Conservation (phyloP, 2,888 invertebrate genomes). For the Tillus elongatus region DNA sequence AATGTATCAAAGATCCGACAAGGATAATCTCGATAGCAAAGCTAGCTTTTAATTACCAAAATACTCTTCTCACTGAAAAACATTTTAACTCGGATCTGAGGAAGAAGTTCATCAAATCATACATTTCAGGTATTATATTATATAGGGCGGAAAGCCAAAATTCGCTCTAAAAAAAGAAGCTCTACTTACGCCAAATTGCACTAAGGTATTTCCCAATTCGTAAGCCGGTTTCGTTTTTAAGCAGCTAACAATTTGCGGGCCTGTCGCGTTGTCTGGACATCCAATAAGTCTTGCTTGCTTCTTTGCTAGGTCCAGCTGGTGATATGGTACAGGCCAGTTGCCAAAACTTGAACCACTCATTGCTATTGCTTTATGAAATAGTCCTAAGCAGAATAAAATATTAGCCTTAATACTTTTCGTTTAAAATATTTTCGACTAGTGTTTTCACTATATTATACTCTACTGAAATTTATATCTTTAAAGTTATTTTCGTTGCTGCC, state of each 20-base stretch:
- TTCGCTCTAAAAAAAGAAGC: slow-evolving; percentile 6
- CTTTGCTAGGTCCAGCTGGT: slow-evolving; percentile 49
- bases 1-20: too few relatives aligned
- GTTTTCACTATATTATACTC: too few relatives aligned
- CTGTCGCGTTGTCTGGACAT: slow-evolving; percentile 47
- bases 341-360: slow-evolving; percentile 53
- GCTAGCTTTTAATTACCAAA: too few relatives aligned
- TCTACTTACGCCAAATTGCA: slow-evolving; percentile 12
- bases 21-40: too few relatives aligned
- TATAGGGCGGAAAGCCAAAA: not conserved
- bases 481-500: too few relatives aligned
- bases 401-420: too few relatives aligned
- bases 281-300: slow-evolving; percentile 50
- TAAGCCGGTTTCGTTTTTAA: slow-evolving; percentile 45
- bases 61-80: too few relatives aligned
- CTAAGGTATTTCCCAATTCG: slow-evolving; percentile 42
- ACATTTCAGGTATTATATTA: too few relatives aligned
- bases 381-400: slow-evolving; percentile 41
- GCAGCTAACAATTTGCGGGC: slow-evolving; percentile 49
- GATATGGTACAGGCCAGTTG: slow-evolving; percentile 43
- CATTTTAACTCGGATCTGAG: too few relatives aligned
- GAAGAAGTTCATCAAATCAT: too few relatives aligned
- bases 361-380: slow-evolving; percentile 59
- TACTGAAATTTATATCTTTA: too few relatives aligned
- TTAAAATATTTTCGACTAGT: too few relatives aligned